Percentiles rank a stretch among this genome's conserved stretches.
Evolutionary conservation across 2,113 vertebrate species (phyloP).

Genomic region (Brienomyrus longianalis): DNA sequence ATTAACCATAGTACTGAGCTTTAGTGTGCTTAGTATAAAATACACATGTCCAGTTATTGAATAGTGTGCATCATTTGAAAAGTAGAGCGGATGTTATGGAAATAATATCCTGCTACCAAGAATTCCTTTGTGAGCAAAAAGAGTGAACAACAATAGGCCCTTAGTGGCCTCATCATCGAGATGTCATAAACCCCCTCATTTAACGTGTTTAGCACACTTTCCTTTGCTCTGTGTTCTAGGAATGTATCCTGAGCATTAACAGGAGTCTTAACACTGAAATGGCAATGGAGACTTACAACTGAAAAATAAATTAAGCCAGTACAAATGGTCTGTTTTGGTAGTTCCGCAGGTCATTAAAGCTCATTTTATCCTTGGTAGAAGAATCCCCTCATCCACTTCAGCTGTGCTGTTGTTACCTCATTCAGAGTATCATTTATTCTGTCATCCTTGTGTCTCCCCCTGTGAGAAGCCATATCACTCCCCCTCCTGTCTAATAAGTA

Average conservation of each 20-base stretch:
- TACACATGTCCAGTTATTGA: background rate
- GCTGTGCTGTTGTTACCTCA: background rate
- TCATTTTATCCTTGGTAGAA: background rate
- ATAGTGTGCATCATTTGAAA: background rate
- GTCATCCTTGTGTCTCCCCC: background rate
- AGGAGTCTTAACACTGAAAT: background rate
- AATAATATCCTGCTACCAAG: background rate
- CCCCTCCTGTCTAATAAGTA: background rate
- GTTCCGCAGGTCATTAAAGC: background rate
- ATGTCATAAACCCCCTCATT: background rate
- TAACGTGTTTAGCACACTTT: background rate
- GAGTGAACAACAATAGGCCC: background rate
- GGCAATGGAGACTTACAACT: background rate
- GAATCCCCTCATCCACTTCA: background rate
- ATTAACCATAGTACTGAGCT: background rate
- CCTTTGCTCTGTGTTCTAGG: background rate
- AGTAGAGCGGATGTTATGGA: background rate
- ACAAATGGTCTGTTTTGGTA: background rate
- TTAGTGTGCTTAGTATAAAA: background rate
- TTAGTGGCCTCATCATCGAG: background rate
- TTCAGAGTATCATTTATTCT: background rate
- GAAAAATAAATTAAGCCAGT: background rate
- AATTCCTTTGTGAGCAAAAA: background rate
- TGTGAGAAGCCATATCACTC: background rate
- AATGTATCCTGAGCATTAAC: background rate